Evolutionary conservation across 2,113 vertebrate genomes (phyloP), one percentile per base, ranked within the genome.

Genomic region (Thamnophis sirtalis): DNA sequence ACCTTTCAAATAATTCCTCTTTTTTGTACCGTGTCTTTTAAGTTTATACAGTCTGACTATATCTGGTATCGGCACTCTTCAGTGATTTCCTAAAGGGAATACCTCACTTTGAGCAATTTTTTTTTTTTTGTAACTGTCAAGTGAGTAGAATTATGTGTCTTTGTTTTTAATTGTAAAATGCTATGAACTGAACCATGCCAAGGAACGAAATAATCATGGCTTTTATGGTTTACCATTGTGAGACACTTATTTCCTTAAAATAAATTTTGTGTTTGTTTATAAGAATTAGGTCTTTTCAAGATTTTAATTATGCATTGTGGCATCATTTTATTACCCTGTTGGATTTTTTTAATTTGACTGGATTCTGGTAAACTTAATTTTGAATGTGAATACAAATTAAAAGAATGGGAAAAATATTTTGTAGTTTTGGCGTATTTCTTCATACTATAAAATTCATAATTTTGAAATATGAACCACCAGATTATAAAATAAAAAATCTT

Each of bases 21-120:
- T 95, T 97, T 93, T 97, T 97, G 95, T 97, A 97, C 93, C 93
- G 95, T 96, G 96, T 94, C 96, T 95, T 95, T 80, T 95, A 95
- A 92, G 94, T 94, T 96, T 95, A 96, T 95, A 95, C 95, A 93
- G 92, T 96, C 95, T 96, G 94, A 94, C 93, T 91, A 95, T 97
- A 97, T 95, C 96, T 93, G 94, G 93, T 93, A 94, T 92, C 92
- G 93, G 95, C 96, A 91, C 95, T 87, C 88, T 91, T 93, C 90
- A 94, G 92, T 96, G 58, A 91, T 89, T 96, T 95, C 94, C 94
- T 96, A 85, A 96, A 96, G 93, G 93, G 96, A 96, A 96, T 97
- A 97, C 96, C 96, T 97, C 96, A 96, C 94, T 95, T 93, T 5
- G 55, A 96, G 90, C 93, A 86, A 95, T 60, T 51, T 86, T 95